Conservation (phyloP, 1,140 invertebrate genomes). For the Periplaneta americana region DNA sequence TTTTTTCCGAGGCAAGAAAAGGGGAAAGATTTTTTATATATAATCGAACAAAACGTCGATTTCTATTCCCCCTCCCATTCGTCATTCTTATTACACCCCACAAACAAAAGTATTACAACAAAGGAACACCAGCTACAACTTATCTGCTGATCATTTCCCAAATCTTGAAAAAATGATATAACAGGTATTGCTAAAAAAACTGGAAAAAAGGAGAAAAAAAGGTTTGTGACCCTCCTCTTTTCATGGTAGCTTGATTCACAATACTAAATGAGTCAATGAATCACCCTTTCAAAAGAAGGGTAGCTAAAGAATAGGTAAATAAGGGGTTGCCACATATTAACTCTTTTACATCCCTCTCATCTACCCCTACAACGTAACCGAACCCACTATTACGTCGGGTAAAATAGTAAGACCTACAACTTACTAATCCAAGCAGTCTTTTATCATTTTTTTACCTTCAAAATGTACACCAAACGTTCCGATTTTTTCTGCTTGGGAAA, state of each 20-base stretch:
- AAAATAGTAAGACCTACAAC: not conserved
- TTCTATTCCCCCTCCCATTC: not conserved
- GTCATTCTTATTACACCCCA: not conserved
- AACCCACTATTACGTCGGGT: not conserved
- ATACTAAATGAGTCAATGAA: constrained; percentile 6
- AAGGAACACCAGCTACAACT: not conserved
- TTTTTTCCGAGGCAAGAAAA: not conserved
- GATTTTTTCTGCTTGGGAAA: not conserved
- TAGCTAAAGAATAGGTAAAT: constrained; percentile 10
- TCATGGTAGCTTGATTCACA: constrained; percentile 4
- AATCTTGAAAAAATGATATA: not conserved
- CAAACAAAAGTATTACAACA: not conserved
- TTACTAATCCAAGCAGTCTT: not conserved
- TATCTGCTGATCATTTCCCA: not conserved
- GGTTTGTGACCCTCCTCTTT: not conserved
- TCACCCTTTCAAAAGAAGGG: not conserved
- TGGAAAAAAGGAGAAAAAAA: not conserved
- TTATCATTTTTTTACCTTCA: not conserved
- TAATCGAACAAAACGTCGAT: not conserved
- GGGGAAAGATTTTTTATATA: not conserved
- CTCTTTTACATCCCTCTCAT: constrained; percentile 1
- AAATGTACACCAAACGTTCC: not conserved
- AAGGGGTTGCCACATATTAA: constrained; percentile 11
- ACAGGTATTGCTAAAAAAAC: not conserved
- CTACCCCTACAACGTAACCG: not conserved